Conservation (phyloP, 2,797 vertebrate species). For the Lemur catta region DNA sequence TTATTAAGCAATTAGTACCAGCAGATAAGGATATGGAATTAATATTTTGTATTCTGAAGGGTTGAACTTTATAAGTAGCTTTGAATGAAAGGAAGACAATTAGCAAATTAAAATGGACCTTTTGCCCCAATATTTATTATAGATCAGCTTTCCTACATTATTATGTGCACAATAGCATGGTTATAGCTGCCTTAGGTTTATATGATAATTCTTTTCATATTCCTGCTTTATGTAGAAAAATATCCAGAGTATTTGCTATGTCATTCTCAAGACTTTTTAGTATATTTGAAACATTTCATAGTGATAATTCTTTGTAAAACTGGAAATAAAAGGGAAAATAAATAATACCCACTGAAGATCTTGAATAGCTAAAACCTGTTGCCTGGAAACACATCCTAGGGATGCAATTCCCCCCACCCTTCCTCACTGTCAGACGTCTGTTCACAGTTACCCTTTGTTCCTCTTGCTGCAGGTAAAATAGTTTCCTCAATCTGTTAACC, state of each 20-base stretch:
- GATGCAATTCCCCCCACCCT: background rate
- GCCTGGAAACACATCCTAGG: background rate
- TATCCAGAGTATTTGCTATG: background rate
- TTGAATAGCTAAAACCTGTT: background rate
- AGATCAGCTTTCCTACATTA: background rate
- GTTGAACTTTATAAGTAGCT: background rate
- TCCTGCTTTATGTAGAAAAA: background rate
- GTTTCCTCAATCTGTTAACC: background rate
- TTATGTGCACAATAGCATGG: background rate
- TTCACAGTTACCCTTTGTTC: background rate
- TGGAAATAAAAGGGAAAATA: background rate
- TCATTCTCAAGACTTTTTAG: background rate
- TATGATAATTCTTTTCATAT: background rate
- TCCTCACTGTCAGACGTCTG: background rate
- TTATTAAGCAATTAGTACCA: constrained; percentile 28
- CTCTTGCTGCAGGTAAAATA: background rate
- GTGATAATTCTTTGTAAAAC: background rate
- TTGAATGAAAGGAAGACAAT: background rate
- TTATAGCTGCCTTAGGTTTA: background rate
- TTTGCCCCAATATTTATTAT: background rate
- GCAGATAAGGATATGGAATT: background rate
- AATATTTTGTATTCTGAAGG: background rate
- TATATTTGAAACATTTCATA: background rate
- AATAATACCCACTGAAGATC: background rate
- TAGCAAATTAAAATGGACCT: background rate